Base-by-base conservation (phyloP, 1,140 invertebrate genomes). In the Drosophila equinoxialis region DNA sequence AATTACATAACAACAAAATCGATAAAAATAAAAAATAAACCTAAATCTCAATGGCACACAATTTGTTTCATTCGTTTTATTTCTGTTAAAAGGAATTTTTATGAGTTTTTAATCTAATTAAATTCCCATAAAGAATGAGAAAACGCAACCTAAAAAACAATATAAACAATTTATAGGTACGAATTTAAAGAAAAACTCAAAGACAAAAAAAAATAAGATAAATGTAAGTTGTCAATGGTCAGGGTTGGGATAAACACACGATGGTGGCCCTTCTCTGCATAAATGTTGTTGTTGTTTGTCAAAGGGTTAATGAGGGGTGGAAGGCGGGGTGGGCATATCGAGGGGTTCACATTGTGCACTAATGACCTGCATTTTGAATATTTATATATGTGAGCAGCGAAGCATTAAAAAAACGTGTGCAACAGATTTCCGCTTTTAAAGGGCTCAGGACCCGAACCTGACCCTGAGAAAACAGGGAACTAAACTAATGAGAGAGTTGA, bases 51-150 rank as follows among this genome's bases (percentile, higher is more conserved):
- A 72, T 35, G 54, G 48, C 48, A 68, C 37, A 13, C 64, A 11
- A 58, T 41, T 75, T 62, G 60, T 45, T 45, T 75, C 17, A 23
- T 51, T 51, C 17, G 11, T 51, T 51, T 51, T 51, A 23, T 51
- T 51, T 23, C 20, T 3, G 17, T 74, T 67, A 14, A 30, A 66
- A 54, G 13, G 13, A 51, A 51, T 69, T 79, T 85, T 85, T 87
- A 85, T 85, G 60, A 76, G 58, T 82, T 87, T 85, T 85, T 82
- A 82, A 85, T 85, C 82, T 69, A 85, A 86, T 85, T 86, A 82
- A 85, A 87, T 71, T 60, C 66, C 75, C 71, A 87, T 85, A 86
- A 65, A 64, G 64, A 62, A 41, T 41, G 14, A n/a, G n/a, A 11
- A 26, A 42, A 26, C 23, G 37, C 41, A 58, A 61, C 74, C 55